These are phyloP conservation scores for Cololabis saira DNA, from an alignment of 2,113 vertebrate species.

Conservation along the genomic window DNA sequence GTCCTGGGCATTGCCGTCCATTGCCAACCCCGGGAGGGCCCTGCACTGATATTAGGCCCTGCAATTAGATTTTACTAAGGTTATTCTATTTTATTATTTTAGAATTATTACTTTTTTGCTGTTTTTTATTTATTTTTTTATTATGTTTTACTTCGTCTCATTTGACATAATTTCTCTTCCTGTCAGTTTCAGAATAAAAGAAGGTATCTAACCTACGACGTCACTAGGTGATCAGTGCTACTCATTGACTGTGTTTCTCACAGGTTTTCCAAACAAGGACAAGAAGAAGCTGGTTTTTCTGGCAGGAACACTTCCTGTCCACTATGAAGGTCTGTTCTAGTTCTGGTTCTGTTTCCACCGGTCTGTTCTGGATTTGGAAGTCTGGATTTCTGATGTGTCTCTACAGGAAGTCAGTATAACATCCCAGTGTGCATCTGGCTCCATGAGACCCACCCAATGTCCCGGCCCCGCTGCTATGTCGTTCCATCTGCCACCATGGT, in stretches of 20 bases:
- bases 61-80: too few species aligned
- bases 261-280: conserved; percentile 76
- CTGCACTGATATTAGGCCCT: too few species aligned
- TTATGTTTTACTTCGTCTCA: too few species aligned
- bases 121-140: too few species aligned
- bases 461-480: conserved; percentile 76
- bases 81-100: too few species aligned
- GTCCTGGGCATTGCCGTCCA: too few species aligned
- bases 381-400: not conserved
- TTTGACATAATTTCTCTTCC: too few species aligned
- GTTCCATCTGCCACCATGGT: conserved; percentile 73
- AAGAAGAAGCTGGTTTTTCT: conserved; percentile 77
- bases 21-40: too few species aligned
- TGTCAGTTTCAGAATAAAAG: not conserved
- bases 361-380: not conserved
- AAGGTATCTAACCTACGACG: too few species aligned
- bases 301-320: conserved; percentile 76
- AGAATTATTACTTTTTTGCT: too few species aligned
- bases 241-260: not conserved
- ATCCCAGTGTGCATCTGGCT: conserved; percentile 83
- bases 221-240: too few species aligned
- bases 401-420: conserved; percentile 73
- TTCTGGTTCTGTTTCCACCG: not conserved
- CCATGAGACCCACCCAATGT: conserved; percentile 76
- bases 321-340: conserved; percentile 67